Evolutionary conservation across 2,113 vertebrate genomes (phyloP).

Genomic region (Myotis davidii): DNA sequence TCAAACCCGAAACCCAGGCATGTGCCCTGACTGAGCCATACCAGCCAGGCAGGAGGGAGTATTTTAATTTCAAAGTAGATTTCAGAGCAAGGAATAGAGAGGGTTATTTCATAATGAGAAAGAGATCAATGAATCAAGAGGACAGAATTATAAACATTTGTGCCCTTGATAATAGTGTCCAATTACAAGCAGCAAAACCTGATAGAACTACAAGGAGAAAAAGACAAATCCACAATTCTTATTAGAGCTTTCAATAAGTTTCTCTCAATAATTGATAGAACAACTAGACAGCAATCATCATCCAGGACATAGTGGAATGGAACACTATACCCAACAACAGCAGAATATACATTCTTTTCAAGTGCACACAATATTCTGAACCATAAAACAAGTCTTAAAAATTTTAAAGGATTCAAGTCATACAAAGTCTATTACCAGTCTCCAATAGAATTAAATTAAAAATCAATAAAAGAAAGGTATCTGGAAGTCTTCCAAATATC

Average conservation of each 20-base stretch:
- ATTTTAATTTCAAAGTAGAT: slow-evolving; percentile 8
- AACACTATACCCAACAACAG: not conserved
- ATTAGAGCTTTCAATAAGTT: not conserved
- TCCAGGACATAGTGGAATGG: not conserved
- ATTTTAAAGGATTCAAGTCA: not conserved
- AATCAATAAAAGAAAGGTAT: not conserved
- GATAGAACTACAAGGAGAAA: not conserved
- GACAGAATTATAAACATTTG: not conserved
- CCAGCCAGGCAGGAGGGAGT: not conserved
- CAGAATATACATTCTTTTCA: not conserved
- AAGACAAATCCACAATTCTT: not conserved
- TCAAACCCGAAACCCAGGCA: too few relatives aligned
- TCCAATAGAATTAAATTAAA: not conserved
- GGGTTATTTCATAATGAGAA: not conserved
- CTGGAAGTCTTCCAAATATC: not conserved
- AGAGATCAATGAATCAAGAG: not conserved
- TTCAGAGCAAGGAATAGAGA: not conserved
- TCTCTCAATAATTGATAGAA: not conserved
- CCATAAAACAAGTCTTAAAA: not conserved
- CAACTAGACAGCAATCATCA: not conserved
- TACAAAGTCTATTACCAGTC: not conserved
- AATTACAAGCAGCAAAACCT: not conserved
- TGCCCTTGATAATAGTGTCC: not conserved
- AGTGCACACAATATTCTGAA: not conserved
- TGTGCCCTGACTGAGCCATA: too few relatives aligned